A percentile compares a stretch with the other conserved stretches of the same genome.
phyloP scores from a whole-genome alignment of 2,797 vertebrate genomes.

The Erethizon dorsatum region DNA sequence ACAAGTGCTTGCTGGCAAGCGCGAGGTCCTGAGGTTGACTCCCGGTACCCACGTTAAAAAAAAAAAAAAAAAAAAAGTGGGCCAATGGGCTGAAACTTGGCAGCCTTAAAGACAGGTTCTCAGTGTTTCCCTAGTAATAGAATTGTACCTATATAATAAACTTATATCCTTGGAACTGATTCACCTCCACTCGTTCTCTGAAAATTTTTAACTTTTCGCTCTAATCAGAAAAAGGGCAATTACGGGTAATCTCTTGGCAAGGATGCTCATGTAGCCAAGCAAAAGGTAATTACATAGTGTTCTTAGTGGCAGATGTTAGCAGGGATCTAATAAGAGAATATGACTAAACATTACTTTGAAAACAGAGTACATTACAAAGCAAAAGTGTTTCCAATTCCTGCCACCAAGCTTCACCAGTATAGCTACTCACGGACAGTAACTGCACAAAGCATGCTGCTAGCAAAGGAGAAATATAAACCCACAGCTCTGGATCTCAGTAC shows the following conservation, averaged over 20 bases:
- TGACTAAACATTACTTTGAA: constrained; percentile 61
- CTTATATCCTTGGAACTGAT: constrained; percentile 25
- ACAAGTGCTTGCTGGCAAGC: no score
- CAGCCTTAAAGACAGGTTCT: constrained; percentile 51
- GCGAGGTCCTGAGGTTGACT: no score
- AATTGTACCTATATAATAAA: constrained; percentile 37
- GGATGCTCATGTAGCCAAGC: constrained; percentile 55
- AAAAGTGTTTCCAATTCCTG: constrained; percentile 71
- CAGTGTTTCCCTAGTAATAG: constrained; percentile 54
- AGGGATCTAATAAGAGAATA: constrained; percentile 66
- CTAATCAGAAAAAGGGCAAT: constrained; percentile 58
- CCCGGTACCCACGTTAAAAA: no score
- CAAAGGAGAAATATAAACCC: constrained; percentile 51
- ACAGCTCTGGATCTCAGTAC: constrained; percentile 6
- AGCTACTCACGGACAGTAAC: constrained; percentile 63
- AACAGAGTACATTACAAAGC: constrained; percentile 53
- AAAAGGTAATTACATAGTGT: constrained; percentile 69
- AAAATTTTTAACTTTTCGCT: constrained; percentile 59
- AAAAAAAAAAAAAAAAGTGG: constrained; percentile 54
- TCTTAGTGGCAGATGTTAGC: constrained; percentile 41
- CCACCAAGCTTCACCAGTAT: constrained; percentile 25
- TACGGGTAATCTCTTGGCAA: constrained; percentile 54
- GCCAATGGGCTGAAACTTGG: constrained; percentile 21
- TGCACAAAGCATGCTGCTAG: constrained; percentile 22
- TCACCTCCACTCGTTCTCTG: constrained; percentile 48